Evolutionary conservation across 2,888 invertebrate genomes (phyloP).

Genomic region (Mayetiola destructor): DNA sequence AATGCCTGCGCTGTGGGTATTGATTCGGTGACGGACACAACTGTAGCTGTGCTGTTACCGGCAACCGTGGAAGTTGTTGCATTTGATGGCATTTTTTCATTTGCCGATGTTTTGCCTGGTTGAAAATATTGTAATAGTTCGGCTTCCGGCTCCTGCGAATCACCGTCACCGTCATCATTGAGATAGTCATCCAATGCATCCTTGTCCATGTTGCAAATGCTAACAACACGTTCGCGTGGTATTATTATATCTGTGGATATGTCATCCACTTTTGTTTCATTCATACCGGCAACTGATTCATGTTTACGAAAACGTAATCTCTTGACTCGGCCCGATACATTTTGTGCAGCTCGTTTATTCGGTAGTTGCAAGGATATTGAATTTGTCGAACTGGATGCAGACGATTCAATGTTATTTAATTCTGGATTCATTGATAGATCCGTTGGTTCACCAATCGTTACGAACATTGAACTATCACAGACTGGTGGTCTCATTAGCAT

Average conservation of each 20-base stretch:
- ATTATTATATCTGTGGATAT: slow-evolving; percentile 37
- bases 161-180: slow-evolving; percentile 56
- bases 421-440: background rate
- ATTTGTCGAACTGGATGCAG: background rate
- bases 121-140: slow-evolving; percentile 71
- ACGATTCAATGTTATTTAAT: background rate
- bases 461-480: background rate
- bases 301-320: background rate
- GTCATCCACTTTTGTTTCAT: slow-evolving; percentile 20
- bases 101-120: slow-evolving; percentile 31
- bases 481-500: background rate
- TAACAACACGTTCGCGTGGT: slow-evolving; percentile 53
- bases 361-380: background rate
- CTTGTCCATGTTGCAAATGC: slow-evolving; percentile 63
- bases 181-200: slow-evolving; percentile 71
- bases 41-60: background rate
- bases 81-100: slow-evolving; percentile 20
- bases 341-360: background rate
- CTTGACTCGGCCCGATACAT: background rate
- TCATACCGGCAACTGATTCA: slow-evolving; percentile 21
- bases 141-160: slow-evolving; percentile 73
- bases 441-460: background rate
- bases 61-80: slow-evolving; percentile 15
- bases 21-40: background rate
- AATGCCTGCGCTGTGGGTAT: background rate